Evolutionary conservation across 2,797 vertebrate species (phyloP), one percentile per base, ranked within the genome.

Genomic region (Lepilemur septentrionalis): DNA sequence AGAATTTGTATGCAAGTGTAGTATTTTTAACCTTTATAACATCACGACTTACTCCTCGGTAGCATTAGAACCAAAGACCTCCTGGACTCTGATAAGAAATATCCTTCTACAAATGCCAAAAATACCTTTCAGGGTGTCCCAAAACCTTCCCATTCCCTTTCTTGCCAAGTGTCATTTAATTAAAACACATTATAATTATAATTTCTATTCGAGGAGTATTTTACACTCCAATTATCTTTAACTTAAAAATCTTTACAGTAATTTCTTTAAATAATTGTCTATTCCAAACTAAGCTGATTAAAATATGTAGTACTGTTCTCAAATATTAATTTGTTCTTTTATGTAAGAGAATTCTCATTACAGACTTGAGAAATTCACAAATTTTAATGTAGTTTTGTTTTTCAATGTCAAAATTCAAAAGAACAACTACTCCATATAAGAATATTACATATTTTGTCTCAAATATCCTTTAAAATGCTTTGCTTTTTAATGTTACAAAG

Each of bases 371-470:
- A 1, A 48, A 97, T 90, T 96, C 70, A 96, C 94, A 94, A 94
- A 95, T 86, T 73, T 92, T 91, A 97, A 97, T 93, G 93, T 75
- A 84, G 61, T 97, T 92, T 92, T 95, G 69, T 30, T 63, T 70
- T 97, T 97, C 92, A 97, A 95, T 93, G 97, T 72, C 94, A 85
- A 96, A 28, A 22, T 90, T 96, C 93, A 94, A 97, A 97, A 78
- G 92, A 97, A 2, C 0, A 93, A 85, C 59, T 97, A 96, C 96
- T 93, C 91, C 86, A 85, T 83, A 75, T 61, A 97, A 96, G 92
- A 92, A 96, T 85, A 87, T 85, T 76, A 90, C 1, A 89, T 95
- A 96, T 98, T 93, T 98, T 97, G 97, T 96, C 94, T 98, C 63
- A 90, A 97, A 98, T 97, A 18, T 78, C 70, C 79, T 75, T 72